Evolutionary conservation across 1,140 invertebrate species (phyloP).

Genomic region (Lordiphosa stackelbergi): DNA sequence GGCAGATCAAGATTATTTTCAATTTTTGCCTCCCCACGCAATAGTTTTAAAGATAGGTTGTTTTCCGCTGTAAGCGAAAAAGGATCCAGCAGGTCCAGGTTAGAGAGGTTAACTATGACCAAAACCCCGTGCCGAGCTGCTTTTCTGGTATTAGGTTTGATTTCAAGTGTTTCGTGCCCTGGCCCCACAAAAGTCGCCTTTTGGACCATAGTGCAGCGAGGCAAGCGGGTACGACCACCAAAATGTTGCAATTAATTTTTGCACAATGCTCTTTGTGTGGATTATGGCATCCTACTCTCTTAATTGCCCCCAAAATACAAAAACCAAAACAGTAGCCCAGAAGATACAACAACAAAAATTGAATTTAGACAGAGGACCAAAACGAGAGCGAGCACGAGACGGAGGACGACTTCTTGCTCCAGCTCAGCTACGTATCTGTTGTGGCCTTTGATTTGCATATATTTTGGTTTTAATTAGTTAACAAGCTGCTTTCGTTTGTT

Average conservation of each 20-base stretch:
- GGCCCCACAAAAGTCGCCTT: not conserved
- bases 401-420: constrained; percentile 20
- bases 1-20: too few species aligned
- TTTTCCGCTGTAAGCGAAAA: too few species aligned
- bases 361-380: constrained; percentile 8
- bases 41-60: too few species aligned
- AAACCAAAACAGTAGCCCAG: constrained; percentile 28
- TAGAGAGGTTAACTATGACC: too few species aligned
- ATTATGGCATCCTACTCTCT: constrained; percentile 58
- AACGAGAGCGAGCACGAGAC: not conserved
- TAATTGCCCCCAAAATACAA: constrained; percentile 48
- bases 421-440: constrained; percentile 13
- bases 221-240: constrained; percentile 43
- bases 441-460: constrained; percentile 74
- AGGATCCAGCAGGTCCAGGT: too few species aligned
- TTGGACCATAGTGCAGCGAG: too few species aligned
- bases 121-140: too few species aligned
- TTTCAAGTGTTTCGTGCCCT: too few species aligned
- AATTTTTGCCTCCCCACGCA: too few species aligned
- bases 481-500: constrained; percentile 77
- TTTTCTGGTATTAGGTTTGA: too few species aligned
- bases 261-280: constrained; percentile 70
- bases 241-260: constrained; percentile 76
- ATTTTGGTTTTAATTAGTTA: constrained; percentile 77
- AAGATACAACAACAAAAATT: not conserved